A percentile compares a stretch with the other conserved stretches of the same genome.
Conservation (phyloP, 2,113 vertebrate species). For the Porphyrio hochstetteri region DNA sequence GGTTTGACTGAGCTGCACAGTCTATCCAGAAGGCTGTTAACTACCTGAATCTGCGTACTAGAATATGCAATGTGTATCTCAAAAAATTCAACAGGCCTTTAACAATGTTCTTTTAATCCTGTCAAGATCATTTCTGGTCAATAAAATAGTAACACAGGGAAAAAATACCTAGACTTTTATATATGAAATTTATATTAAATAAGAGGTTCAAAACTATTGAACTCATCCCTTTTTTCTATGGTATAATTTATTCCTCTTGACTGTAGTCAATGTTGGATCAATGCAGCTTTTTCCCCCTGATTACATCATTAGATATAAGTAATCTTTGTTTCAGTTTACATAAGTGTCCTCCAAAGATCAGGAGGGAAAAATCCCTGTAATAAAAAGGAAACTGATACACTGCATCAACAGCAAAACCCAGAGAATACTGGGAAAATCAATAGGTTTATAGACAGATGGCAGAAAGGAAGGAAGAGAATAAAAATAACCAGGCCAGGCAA, state of each 20-base stretch:
- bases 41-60: neutral
- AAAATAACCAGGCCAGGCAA: constrained; percentile 38
- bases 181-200: neutral
- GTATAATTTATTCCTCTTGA: neutral
- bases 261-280: neutral
- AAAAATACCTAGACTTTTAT: neutral
- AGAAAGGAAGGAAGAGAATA: constrained; percentile 19
- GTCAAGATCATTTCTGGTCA: neutral
- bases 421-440: constrained; percentile 9
- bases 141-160: neutral
- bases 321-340: constrained; percentile 27
- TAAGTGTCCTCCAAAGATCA: constrained; percentile 3
- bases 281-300: neutral
- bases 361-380: neutral
- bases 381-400: neutral
- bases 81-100: neutral
- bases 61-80: neutral
- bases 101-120: neutral
- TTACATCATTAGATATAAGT: neutral
- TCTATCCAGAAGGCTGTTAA: neutral
- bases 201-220: neutral
- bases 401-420: neutral
- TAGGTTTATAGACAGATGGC: constrained; percentile 2
- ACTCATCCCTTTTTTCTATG: neutral
- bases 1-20: neutral